Evolutionary conservation across 2,888 invertebrate species (phyloP).

Genomic region (Julus scandinavius): DNA sequence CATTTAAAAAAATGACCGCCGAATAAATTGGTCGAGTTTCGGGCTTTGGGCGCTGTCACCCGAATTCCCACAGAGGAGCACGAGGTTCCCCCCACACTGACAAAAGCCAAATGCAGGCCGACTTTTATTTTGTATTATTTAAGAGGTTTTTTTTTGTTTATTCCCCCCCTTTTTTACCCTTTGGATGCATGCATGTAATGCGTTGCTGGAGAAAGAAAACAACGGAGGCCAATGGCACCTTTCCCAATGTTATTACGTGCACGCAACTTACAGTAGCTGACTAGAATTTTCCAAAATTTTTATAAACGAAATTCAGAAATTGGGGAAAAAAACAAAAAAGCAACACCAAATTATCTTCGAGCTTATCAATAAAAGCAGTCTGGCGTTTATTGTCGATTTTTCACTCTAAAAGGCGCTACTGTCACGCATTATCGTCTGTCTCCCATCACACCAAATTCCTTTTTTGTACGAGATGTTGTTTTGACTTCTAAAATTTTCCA

Average conservation of each 20-base stretch:
- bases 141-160: no score
- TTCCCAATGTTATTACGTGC: background rate
- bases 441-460: background rate
- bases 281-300: background rate
- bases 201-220: background rate
- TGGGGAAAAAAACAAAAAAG: background rate
- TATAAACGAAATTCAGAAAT: background rate
- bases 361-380: background rate
- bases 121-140: conserved; percentile 13
- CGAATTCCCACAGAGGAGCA: background rate
- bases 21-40: conserved; percentile 3
- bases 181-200: background rate
- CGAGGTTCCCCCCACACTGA: no score
- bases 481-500: no score
- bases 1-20: background rate
- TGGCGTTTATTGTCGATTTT: background rate
- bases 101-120: background rate
- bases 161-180: background rate
- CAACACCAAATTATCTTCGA: background rate
- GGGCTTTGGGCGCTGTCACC: background rate
- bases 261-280: background rate
- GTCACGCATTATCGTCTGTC: background rate
- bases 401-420: background rate
- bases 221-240: conserved; percentile 10
- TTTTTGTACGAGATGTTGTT: background rate